These are phyloP conservation scores for Odontamblyopus lacepedii DNA, from an alignment of 2,797 vertebrate genomes.

Conservation along the genomic window DNA sequence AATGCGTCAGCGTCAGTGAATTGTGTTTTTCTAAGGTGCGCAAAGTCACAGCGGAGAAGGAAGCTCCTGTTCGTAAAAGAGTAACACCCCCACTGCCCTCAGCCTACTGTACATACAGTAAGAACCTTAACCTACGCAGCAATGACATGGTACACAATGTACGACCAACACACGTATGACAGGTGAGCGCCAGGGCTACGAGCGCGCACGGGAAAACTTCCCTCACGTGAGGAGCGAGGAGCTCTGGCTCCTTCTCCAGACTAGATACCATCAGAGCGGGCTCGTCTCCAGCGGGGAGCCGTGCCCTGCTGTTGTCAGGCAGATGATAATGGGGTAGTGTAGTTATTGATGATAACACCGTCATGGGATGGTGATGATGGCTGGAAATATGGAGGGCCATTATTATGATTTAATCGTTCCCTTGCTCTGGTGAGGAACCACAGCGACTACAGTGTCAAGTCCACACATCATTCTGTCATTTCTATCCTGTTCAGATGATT, in stretches of 20 bases:
- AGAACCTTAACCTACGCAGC: conserved; percentile 69
- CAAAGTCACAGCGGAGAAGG: conserved; percentile 71
- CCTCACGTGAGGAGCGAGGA: conserved; percentile 17
- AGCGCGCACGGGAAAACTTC: conserved; percentile 51
- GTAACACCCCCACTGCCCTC: conserved; percentile 64
- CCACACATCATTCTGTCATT: conserved; percentile 69
- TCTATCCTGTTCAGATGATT: conserved; percentile 63
- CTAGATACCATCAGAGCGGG: conserved; percentile 52
- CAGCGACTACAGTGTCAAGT: conserved; percentile 63
- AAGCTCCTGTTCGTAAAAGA: conserved; percentile 55
- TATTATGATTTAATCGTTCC: conserved; percentile 73
- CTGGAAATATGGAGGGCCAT: conserved; percentile 64
- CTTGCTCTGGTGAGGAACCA: conserved; percentile 55
- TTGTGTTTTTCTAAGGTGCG: conserved; percentile 62
- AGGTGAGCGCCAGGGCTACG: conserved; percentile 26
- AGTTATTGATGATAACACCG: conserved; percentile 64
- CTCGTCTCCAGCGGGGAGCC: conserved; percentile 40
- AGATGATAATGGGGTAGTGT: conserved; percentile 61
- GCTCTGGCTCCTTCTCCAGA: conserved; percentile 24
- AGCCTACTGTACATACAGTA: conserved; percentile 68
- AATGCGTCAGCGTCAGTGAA: conserved; percentile 66
- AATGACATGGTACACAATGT: conserved; percentile 79
- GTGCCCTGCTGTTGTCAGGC: conserved; percentile 64
- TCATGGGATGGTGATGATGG: conserved; percentile 60
- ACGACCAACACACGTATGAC: conserved; percentile 67